Conservation (phyloP, 2,113 vertebrate species). For the Numenius arquata region DNA sequence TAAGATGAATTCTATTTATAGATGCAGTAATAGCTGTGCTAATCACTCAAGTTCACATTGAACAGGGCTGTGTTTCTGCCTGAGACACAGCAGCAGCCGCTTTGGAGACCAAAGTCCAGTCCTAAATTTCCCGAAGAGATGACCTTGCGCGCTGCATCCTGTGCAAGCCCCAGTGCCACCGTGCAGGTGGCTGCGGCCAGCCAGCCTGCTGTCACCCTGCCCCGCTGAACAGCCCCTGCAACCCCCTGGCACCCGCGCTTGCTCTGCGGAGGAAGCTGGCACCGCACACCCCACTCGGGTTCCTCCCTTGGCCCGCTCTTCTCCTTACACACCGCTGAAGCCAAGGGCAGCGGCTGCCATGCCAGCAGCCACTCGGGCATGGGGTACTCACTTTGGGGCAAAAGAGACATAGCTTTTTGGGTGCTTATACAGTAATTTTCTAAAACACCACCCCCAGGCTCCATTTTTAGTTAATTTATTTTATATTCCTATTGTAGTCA, state of each 20-base stretch:
- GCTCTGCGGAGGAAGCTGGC: background rate
- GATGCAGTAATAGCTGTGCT: constrained; percentile 16
- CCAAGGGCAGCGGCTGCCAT: background rate
- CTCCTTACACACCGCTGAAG: background rate
- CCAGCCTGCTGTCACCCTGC: background rate
- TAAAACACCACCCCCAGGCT: background rate
- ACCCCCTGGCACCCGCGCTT: fast-evolving
- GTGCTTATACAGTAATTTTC: background rate
- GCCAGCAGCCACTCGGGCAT: background rate
- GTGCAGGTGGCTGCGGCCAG: background rate
- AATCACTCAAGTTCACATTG: constrained; percentile 53
- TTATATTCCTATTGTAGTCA: background rate
- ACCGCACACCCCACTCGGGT: fast-evolving
- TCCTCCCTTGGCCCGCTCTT: background rate
- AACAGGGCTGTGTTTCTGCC: background rate
- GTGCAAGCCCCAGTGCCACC: fast-evolving
- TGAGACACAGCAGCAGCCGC: background rate
- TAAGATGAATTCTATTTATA: constrained; percentile 59
- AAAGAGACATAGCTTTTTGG: background rate
- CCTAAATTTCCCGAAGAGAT: background rate
- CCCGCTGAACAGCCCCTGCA: background rate
- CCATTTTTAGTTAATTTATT: background rate
- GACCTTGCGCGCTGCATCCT: background rate
- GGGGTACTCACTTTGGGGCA: background rate
- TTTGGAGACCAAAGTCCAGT: background rate